Evolutionary conservation across 2,888 invertebrate species (phyloP).

Genomic region (Sinohyriopsis cumingii): DNA sequence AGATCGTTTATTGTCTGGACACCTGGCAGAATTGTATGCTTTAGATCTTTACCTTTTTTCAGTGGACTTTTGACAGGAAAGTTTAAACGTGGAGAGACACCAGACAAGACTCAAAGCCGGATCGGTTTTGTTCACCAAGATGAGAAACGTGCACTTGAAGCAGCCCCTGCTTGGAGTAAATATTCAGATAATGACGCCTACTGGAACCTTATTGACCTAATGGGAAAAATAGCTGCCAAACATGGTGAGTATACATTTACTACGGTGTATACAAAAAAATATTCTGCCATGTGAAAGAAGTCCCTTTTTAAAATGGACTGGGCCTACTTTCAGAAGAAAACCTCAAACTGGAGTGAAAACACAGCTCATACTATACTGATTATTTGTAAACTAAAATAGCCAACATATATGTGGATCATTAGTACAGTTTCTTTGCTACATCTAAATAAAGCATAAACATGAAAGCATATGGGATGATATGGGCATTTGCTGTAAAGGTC

Average conservation of each 20-base stretch:
- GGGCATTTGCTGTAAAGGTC: too few species aligned
- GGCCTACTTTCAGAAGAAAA: too few species aligned
- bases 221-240: conserved; percentile 11
- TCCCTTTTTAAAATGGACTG: too few species aligned
- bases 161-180: conserved; percentile 39
- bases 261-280: not conserved
- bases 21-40: not conserved
- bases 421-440: too few species aligned
- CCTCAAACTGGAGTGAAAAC: too few species aligned
- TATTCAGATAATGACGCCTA: conserved; percentile 23
- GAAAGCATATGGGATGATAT: too few species aligned
- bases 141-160: conserved; percentile 22
- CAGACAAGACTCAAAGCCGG: conserved; percentile 17
- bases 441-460: too few species aligned
- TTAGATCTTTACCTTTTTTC: conserved; percentile 4
- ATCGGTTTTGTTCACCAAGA: conserved; percentile 22
- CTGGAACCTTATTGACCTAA: conserved; percentile 31
- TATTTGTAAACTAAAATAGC: too few species aligned
- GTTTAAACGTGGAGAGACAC: conserved; percentile 29
- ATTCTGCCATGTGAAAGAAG: too few species aligned
- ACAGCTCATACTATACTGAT: too few species aligned
- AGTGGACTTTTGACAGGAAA: conserved; percentile 45
- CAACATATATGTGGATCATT: too few species aligned
- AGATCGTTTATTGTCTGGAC: too few species aligned
- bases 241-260: conserved; percentile 8